phyloP scores from a whole-genome alignment of 2,888 invertebrate genomes.

The Choristoneura rosaceana region DNA sequence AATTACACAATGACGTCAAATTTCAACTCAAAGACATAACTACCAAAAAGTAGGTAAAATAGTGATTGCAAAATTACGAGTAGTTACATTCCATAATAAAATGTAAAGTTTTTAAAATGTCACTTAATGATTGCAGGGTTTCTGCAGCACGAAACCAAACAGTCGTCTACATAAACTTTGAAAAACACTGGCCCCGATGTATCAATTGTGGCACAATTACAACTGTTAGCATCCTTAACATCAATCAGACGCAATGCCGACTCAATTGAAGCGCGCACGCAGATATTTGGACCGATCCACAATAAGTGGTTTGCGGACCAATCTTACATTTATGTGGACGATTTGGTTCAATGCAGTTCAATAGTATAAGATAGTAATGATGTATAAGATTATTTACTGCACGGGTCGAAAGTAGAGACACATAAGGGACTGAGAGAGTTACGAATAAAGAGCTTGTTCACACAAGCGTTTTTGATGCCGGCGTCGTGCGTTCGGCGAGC shows the following conservation, averaged over 20 bases:
- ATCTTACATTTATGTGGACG: background rate
- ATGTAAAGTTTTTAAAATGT: no score
- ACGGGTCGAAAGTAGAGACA: no score
- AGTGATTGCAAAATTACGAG: no score
- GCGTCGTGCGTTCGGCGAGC: no score
- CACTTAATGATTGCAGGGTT: no score
- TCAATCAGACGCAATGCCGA: constrained; percentile 26
- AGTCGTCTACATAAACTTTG: background rate
- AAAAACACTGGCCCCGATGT: constrained; percentile 3
- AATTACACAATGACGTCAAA: no score
- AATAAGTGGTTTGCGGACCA: background rate
- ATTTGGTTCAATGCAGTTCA: background rate
- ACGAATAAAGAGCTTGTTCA: no score
- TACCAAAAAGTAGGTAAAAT: no score
- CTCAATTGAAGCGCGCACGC: constrained; percentile 29
- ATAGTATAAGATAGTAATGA: background rate
- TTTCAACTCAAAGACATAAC: no score
- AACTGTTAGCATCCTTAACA: constrained; percentile 31
- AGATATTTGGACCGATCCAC: constrained; percentile 9
- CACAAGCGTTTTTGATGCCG: no score
- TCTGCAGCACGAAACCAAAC: background rate
- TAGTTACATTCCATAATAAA: no score
- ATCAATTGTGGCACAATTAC: constrained; percentile 28
- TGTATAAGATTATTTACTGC: background rate
- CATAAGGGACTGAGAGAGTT: no score